Base-by-base conservation (phyloP, 1,140 invertebrate genomes). In the Drosophila nigromelanica region DNA sequence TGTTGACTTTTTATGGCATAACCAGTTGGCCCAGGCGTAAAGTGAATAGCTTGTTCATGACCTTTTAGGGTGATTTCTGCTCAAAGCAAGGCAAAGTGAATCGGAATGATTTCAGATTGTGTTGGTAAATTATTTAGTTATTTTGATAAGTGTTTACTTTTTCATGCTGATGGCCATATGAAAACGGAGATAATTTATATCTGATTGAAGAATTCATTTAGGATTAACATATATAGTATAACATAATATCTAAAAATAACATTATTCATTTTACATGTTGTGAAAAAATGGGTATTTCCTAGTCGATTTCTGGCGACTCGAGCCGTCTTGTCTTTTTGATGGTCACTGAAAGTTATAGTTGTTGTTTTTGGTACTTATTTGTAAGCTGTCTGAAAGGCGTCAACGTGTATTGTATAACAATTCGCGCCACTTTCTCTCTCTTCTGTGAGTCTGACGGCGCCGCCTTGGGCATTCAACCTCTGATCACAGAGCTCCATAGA, bases 381-480 rank as follows among this genome's bases (percentile, higher is more conserved):
- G 24, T 60, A 60, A 59, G 54, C 55, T 37, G 45, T 40, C 24
- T 35, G 45, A 54, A 47, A 48, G 70, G 77, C 63, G 62, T 73
- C 67, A 73, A 87, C 78, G 69, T 63, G 67, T 63, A 68, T 63
- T 81, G 78, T 78, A 76, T 86, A 87, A 73, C 75, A 89, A 87
- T 79, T 76, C 74, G 40, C 47, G 59, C 45, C 70, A 89, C 82
- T 87, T 87, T 87, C 82, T 78, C 82, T 74, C n/a, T n/a, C 14
- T 5, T 14, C 27, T 35, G 47, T 14, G 47, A 10, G n/a, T 5
- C 8, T 39, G 15, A 11, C 6, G 18, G 18, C 54, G 7, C 1
- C n/a, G 54, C 37, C 52, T 27, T 14, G 39, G 8, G 39, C 39
- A 15, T 56, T 33, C 21, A 27, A 39, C 24, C 6, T 52, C 8